Base-by-base conservation (phyloP, 2,888 invertebrate genomes). In the Cryptocephalus primarius region DNA sequence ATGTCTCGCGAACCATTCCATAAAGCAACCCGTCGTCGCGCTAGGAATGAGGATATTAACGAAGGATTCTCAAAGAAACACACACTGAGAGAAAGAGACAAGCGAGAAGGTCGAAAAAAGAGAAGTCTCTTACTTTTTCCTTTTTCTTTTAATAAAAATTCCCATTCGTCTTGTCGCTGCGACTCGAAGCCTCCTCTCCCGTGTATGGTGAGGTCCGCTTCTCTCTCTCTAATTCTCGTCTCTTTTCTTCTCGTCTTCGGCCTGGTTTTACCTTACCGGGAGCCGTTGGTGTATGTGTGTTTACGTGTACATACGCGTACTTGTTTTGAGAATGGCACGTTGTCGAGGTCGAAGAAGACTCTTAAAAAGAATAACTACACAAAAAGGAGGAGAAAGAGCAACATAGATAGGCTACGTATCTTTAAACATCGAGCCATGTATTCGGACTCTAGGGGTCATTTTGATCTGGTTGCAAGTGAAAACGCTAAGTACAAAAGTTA, bases 131-230 rank as follows among this genome's bases (percentile, higher is more conserved):
- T 22, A 22, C 22, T 22, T 22, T 22, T 22, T 22, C 46, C 45
- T 51, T 51, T 47, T 45, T 42, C 53, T 58, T 52, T 53, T 47
- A 56, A 51, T 56, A 56, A 54, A 56, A 55, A 57, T 57, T 55
- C 55, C 48, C 50, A 43, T 49, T 47, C 55, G 53, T 54, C 44
- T 46, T 44, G 22, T 22, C 22, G 2, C 22, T 22, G 22, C 22
- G 50, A 51, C 50, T 49, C 47, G 47, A 42, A 38, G 44, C 49
- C 43, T 52, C 55, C 55, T 50, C 40, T 51, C 53, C 56, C 50
- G 58, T 56, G 50, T 50, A 52, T 51, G 55, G 51, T 54, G 48
- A 55, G 58, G 55, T 54, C 58, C 54, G 52, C 56, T 22, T 52
- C 40, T 41, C 48, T 49, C 45, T 57, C 52, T 50, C 58, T 50